These are phyloP conservation scores for Acinonyx jubatus DNA, from an alignment of 2,113 vertebrate species.

Conservation along the genomic window DNA sequence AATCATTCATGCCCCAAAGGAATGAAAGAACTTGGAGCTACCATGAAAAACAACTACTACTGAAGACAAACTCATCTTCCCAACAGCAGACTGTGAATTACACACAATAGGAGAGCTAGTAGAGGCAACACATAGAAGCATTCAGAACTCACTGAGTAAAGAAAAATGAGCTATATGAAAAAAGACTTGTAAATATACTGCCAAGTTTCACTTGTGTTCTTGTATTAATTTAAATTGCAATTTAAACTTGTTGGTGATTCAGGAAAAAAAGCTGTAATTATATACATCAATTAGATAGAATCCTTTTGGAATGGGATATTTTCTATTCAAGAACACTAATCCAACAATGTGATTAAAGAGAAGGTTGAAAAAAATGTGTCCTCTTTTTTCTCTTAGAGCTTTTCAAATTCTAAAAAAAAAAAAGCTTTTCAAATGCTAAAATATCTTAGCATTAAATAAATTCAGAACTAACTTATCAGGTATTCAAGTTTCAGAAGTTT, in stretches of 20 bases:
- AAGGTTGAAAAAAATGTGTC: background rate
- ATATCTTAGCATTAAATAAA: background rate
- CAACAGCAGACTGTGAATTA: background rate
- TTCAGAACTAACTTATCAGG: background rate
- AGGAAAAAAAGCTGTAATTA: background rate
- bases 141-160: background rate
- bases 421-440: background rate
- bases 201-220: background rate
- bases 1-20: background rate
- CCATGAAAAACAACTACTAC: background rate
- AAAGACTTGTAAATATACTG: background rate
- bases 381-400: background rate
- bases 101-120: background rate
- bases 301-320: background rate
- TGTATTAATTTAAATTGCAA: background rate
- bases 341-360: background rate
- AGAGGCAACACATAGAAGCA: background rate
- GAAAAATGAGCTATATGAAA: background rate
- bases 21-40: background rate
- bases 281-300: background rate
- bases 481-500: background rate
- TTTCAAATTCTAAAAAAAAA: background rate
- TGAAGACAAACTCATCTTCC: background rate
- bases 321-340: conserved; percentile 10
- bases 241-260: background rate